Evolutionary conservation across 2,888 invertebrate genomes (phyloP).

Genomic region (Uloborus plumipes): DNA sequence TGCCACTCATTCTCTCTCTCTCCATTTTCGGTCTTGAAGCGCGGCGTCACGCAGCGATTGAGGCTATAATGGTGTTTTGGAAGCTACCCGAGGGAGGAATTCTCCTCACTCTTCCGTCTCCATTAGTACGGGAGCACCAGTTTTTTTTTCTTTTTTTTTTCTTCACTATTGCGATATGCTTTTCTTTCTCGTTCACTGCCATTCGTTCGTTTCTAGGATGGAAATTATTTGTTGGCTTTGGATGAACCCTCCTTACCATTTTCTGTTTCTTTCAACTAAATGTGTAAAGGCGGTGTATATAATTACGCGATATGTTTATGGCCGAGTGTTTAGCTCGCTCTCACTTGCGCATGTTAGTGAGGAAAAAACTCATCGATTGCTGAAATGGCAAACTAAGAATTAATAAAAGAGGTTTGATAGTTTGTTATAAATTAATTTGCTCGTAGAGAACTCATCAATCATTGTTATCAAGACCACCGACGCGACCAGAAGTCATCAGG

Average conservation of each 20-base stretch:
- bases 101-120: conserved; percentile 56
- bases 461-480: no score
- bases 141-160: conserved; percentile 13
- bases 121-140: conserved; percentile 49
- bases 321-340: conserved; percentile 1
- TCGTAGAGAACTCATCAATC: no score
- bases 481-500: no score
- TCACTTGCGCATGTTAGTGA: not conserved
- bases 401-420: no score
- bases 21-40: conserved; percentile 52
- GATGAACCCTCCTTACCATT: conserved; percentile 61
- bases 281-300: conserved; percentile 52
- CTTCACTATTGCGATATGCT: conserved; percentile 39
- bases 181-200: conserved; percentile 37
- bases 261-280: conserved; percentile 50
- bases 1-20: conserved; percentile 34
- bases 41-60: conserved; percentile 60
- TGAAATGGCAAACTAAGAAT: no score
- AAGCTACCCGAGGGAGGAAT: conserved; percentile 58
- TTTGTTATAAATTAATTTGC: no score
- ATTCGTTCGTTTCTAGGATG: conserved; percentile 2
- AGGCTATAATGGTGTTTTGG: conserved; percentile 64
- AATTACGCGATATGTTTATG: conserved; percentile 54
- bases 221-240: conserved; percentile 61
- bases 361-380: no score